Percentiles rank a stretch among this genome's conserved stretches.
Evolutionary conservation across 2,888 invertebrate species (phyloP).

Genomic region (Steinernema hermaphroditum): DNA sequence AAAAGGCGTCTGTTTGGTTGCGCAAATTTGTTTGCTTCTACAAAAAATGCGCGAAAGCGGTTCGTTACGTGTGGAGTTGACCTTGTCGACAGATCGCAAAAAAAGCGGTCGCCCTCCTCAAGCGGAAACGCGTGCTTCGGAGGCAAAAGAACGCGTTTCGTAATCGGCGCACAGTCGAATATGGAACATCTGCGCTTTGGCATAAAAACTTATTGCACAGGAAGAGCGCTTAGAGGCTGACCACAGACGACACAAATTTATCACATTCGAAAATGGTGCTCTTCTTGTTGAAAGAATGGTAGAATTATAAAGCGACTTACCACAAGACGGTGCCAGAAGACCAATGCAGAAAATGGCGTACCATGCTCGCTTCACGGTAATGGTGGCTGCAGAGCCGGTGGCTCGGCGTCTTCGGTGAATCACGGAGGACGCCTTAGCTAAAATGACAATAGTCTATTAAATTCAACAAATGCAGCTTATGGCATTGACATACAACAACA

Average conservation of each 20-base stretch:
- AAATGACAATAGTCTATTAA: background rate
- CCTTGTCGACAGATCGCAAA: background rate
- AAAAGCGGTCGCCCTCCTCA: slow-evolving; percentile 7
- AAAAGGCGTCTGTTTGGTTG: slow-evolving; percentile 16
- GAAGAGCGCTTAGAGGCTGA: too few relatives aligned
- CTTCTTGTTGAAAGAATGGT: slow-evolving; percentile 20
- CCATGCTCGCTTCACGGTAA: background rate
- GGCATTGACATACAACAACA: slow-evolving; percentile 11
- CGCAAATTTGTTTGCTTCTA: slow-evolving; percentile 18
- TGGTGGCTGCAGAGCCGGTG: background rate
- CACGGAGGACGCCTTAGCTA: background rate
- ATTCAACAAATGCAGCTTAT: background rate
- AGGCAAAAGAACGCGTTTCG: background rate
- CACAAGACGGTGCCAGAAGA: background rate
- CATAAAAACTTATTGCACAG: slow-evolving; percentile 39
- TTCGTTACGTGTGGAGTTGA: slow-evolving; percentile 14
- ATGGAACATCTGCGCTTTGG: too few relatives aligned
- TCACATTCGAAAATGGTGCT: too few relatives aligned
- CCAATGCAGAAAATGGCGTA: background rate
- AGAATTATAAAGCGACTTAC: background rate
- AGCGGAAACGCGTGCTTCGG: slow-evolving; percentile 22
- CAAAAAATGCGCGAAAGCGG: slow-evolving; percentile 24
- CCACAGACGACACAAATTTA: too few relatives aligned
- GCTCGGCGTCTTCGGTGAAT: slow-evolving; percentile 18
- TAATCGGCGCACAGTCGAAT: background rate